phyloP scores from a whole-genome alignment of 2,888 invertebrate genomes.

The Lamproptera curius region DNA sequence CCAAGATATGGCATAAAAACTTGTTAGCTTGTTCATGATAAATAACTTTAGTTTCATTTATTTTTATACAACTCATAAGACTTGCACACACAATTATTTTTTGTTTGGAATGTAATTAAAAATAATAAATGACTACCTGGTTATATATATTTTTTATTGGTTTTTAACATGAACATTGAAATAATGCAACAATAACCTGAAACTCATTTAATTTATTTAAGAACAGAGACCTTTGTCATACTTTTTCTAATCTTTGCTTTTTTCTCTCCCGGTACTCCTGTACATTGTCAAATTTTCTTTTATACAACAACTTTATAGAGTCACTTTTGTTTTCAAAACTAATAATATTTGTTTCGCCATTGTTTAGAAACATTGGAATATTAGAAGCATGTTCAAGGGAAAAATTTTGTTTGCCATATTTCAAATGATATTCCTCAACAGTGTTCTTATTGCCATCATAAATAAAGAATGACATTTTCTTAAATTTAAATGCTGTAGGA shows the following conservation, averaged over 20 bases:
- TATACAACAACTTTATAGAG: slow-evolving; percentile 80
- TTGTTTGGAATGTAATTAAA: slow-evolving; percentile 63
- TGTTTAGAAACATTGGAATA: slow-evolving; percentile 44
- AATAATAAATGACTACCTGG: slow-evolving; percentile 66
- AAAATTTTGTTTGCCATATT: slow-evolving; percentile 38
- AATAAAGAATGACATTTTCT: slow-evolving; percentile 53
- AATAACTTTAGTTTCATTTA: slow-evolving; percentile 65
- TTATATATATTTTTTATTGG: slow-evolving; percentile 39
- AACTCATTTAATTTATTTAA: too few relatives aligned
- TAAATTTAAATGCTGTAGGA: slow-evolving; percentile 58
- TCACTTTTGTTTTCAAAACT: slow-evolving; percentile 38
- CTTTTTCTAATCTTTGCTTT: slow-evolving; percentile 81
- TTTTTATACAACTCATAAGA: slow-evolving; percentile 68
- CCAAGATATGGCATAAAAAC: slow-evolving; percentile 48
- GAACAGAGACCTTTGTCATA: too few relatives aligned
- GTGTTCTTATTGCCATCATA: slow-evolving; percentile 46
- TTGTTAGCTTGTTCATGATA: slow-evolving; percentile 57
- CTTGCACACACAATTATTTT: slow-evolving; percentile 62
- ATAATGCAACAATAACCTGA: too few relatives aligned
- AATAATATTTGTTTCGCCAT: slow-evolving; percentile 22
- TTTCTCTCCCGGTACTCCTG: slow-evolving; percentile 88
- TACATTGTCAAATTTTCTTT: slow-evolving; percentile 88
- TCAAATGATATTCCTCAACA: slow-evolving; percentile 49
- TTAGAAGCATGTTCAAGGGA: slow-evolving; percentile 32
- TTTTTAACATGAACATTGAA: too few relatives aligned